Percentiles rank a stretch among this genome's conserved stretches.
These are phyloP conservation scores for Protaetia brevitarsis DNA, from an alignment of 1,140 invertebrate species.

Conservation along the genomic window DNA sequence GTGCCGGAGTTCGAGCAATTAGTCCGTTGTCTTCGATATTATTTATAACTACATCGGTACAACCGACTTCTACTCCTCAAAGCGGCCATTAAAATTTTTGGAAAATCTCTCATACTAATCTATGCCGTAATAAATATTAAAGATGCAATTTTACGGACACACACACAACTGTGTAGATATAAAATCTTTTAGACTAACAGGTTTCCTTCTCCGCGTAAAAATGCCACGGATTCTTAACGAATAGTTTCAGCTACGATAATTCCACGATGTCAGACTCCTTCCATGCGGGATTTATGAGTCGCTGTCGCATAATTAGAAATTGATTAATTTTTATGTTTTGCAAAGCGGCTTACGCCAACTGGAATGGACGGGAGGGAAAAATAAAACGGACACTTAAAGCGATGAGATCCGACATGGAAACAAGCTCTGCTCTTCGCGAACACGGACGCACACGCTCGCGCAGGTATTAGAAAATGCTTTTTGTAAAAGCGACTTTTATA, in stretches of 20 bases:
- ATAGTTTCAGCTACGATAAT: constrained; percentile 39
- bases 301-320: constrained; percentile 46
- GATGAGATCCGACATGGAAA: constrained; percentile 35
- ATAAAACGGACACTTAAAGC: constrained; percentile 30
- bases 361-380: constrained; percentile 15
- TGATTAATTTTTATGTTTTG: constrained; percentile 47
- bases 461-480: constrained; percentile 46
- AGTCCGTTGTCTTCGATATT: constrained; percentile 9
- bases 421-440: constrained; percentile 36
- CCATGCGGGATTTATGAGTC: constrained; percentile 34
- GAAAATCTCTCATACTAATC: constrained; percentile 24
- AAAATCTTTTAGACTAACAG: constrained; percentile 36
- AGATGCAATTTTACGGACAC: constrained; percentile 33
- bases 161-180: not conserved
- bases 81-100: constrained; percentile 20
- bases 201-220: constrained; percentile 28
- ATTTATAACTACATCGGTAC: not conserved
- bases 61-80: not conserved
- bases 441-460: not conserved
- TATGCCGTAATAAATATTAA: constrained; percentile 36
- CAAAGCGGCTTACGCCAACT: constrained; percentile 34
- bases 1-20: not conserved
- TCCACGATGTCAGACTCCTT: constrained; percentile 29
- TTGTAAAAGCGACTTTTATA: constrained; percentile 34
- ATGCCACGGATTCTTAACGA: constrained; percentile 35